phyloP scores from a whole-genome alignment of 1,140 invertebrate species.

The Drosophila ficusphila region DNA sequence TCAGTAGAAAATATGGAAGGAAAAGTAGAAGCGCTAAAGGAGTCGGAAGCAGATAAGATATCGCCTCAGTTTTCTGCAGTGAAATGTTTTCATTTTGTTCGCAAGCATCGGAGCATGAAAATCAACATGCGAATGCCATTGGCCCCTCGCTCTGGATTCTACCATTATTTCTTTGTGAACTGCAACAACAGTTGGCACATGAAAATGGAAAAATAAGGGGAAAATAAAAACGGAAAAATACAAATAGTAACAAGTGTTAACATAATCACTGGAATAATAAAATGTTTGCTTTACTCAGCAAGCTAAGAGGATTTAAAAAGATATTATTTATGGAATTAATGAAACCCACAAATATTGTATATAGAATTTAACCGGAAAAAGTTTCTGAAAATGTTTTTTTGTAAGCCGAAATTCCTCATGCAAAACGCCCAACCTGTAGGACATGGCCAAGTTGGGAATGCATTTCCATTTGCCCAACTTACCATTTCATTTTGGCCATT shows the following conservation, averaged over 20 bases:
- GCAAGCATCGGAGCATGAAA: constrained; percentile 74
- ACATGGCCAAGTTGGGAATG: background rate
- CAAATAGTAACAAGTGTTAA: constrained; percentile 22
- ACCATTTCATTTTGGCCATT: constrained; percentile 41
- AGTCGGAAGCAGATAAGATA: constrained; percentile 60
- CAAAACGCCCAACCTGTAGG: background rate
- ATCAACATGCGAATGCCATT: constrained; percentile 66
- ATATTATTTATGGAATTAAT: background rate
- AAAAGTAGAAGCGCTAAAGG: constrained; percentile 17
- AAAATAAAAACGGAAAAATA: constrained; percentile 11
- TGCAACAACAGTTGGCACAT: constrained; percentile 46
- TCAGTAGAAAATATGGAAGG: constrained; percentile 4
- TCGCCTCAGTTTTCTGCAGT: constrained; percentile 46
- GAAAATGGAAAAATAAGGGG: constrained; percentile 30
- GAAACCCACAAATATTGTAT: background rate
- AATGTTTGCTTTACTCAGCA: constrained; percentile 1
- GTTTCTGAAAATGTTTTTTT: too few relatives aligned
- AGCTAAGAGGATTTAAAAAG: background rate
- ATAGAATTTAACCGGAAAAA: background rate
- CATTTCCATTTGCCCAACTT: constrained; percentile 19
- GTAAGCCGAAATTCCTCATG: too few relatives aligned
- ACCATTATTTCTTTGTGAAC: constrained; percentile 39
- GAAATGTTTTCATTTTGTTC: constrained; percentile 80
- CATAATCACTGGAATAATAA: constrained; percentile 8
- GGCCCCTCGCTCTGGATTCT: background rate